phyloP scores from a whole-genome alignment of 2,888 invertebrate species.

The Caenorhabditis sp. region DNA sequence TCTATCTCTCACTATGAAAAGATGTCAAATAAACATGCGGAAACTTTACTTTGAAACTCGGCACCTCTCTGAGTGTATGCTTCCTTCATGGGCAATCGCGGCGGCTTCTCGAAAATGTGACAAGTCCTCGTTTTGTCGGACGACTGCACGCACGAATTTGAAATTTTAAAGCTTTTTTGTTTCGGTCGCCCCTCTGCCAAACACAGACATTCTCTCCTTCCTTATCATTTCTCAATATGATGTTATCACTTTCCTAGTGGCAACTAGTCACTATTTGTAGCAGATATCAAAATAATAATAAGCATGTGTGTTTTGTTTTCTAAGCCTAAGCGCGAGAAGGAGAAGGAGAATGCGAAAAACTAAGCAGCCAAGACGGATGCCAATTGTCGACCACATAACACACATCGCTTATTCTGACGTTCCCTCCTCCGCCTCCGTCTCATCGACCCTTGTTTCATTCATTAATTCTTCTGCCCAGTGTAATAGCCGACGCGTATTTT shows the following conservation, averaged over 20 bases:
- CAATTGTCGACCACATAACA: background rate
- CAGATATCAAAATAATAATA: background rate
- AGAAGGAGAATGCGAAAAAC: background rate
- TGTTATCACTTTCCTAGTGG: too few species aligned
- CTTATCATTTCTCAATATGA: too few species aligned
- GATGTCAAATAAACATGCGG: conserved; percentile 43
- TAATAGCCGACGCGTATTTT: background rate
- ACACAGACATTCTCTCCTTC: too few species aligned
- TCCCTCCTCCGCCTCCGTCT: background rate
- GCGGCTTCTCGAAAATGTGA: conserved; percentile 4
- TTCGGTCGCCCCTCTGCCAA: too few species aligned
- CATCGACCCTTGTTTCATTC: background rate
- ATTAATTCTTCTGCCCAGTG: conserved; percentile 1
- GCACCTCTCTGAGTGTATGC: conserved; percentile 20
- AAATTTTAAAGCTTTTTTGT: too few species aligned
- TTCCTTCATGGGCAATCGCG: background rate
- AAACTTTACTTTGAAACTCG: conserved; percentile 19
- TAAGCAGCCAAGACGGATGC: background rate
- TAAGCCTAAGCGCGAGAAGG: too few species aligned
- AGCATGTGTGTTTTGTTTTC: too few species aligned
- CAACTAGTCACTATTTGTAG: too few species aligned
- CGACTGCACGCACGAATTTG: background rate
- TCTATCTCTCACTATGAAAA: conserved; percentile 21
- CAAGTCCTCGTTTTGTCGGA: conserved; percentile 1
- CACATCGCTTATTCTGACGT: background rate